These are phyloP conservation scores for Drosophila mulleri DNA, from an alignment of 2,888 invertebrate genomes.

Conservation along the genomic window DNA sequence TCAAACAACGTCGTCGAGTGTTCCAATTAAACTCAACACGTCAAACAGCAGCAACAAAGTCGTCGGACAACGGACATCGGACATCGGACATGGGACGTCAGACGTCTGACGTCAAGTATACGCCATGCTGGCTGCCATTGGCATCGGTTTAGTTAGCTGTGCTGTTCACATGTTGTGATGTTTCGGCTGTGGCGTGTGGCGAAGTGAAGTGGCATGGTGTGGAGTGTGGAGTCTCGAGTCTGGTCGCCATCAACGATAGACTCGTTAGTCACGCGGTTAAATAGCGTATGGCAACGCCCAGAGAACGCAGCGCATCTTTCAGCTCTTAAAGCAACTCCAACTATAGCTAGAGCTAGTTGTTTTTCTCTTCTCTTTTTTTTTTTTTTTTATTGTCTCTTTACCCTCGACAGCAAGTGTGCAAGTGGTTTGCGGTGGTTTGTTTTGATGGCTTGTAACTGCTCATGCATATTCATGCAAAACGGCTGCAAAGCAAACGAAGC, in stretches of 20 bases:
- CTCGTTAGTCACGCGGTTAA: constrained; percentile 76
- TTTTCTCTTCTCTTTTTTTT: no score
- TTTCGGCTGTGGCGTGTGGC: constrained; percentile 21
- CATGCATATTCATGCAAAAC: constrained; percentile 74
- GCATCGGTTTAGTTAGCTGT: constrained; percentile 52
- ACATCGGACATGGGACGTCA: constrained; percentile 54
- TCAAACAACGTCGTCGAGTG: constrained; percentile 63
- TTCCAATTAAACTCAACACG: constrained; percentile 80
- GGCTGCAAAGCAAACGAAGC: constrained; percentile 68
- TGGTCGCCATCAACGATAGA: constrained; percentile 67
- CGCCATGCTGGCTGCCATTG: constrained; percentile 59
- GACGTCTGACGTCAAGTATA: constrained; percentile 70
- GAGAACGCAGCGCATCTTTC: constrained; percentile 44
- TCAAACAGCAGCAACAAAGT: constrained; percentile 66
- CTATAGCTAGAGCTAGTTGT: not conserved
- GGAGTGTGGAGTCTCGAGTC: constrained; percentile 6
- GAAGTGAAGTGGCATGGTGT: not conserved
- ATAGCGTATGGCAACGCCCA: constrained; percentile 60
- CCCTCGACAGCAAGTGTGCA: constrained; percentile 1
- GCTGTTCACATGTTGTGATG: constrained; percentile 43
- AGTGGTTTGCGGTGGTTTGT: constrained; percentile 56
- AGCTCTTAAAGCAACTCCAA: constrained; percentile 61
- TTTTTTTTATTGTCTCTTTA: not conserved
- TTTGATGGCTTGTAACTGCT: constrained; percentile 78
- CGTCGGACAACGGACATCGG: constrained; percentile 5